phyloP scores from a whole-genome alignment of 2,113 vertebrate genomes.

The Carassius auratus region DNA sequence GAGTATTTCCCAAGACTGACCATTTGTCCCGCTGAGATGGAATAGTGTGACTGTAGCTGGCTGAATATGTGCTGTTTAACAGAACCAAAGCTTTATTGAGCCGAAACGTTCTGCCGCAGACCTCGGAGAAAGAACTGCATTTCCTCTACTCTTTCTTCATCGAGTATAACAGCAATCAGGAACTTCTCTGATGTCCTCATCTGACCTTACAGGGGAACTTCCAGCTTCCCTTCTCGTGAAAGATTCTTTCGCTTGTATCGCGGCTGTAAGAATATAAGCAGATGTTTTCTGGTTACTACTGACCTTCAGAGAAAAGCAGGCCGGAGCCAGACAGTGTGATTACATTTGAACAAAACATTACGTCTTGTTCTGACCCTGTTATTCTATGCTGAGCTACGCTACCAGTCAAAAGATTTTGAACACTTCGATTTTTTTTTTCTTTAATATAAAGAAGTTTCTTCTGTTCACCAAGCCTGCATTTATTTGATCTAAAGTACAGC shows the following conservation, averaged over 20 bases:
- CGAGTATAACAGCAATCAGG: not conserved
- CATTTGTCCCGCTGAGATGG: not conserved
- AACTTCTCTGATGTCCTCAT: not conserved
- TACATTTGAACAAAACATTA: not conserved
- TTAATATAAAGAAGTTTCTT: too few species aligned
- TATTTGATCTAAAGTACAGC: too few species aligned
- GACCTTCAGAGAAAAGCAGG: not conserved
- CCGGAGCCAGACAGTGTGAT: not conserved
- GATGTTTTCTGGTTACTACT: not conserved
- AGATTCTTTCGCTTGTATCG: not conserved
- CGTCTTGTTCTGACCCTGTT: not conserved
- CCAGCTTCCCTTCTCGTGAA: slow-evolving; percentile 16
- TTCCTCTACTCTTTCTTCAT: not conserved
- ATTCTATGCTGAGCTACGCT: not conserved
- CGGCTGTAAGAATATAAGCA: not conserved
- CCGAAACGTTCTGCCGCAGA: not conserved
- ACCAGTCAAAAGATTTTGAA: too few species aligned
- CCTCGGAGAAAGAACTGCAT: not conserved
- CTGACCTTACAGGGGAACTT: slow-evolving; percentile 21
- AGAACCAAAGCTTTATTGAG: not conserved
- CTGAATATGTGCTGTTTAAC: not conserved
- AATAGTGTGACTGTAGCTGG: not conserved
- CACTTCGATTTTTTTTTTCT: too few species aligned
- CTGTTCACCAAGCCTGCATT: too few species aligned
- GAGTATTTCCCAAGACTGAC: not conserved